Evolutionary conservation across 2,888 invertebrate genomes (phyloP), one percentile per base, ranked within the genome.

Genomic region (Brachynemurus nebulosus): DNA sequence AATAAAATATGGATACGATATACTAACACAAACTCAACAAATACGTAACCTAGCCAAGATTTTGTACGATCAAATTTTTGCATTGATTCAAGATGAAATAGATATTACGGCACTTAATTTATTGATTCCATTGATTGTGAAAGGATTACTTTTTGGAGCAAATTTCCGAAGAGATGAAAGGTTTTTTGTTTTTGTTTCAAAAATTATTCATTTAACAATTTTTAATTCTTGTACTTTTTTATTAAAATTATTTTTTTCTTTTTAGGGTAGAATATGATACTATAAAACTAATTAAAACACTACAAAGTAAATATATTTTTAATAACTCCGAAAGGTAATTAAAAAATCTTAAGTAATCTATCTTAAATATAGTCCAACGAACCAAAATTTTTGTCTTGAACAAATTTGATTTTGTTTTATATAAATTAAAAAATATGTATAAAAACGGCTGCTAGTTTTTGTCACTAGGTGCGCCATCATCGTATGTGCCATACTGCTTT

Each of bases 121-220:
- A 2, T 62, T 63, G 35, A 53, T 65, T 33, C 62, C 62, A 51
- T 53, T 70, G 34, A 52, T 74, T 37, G 58, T 64, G 47, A 66
- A 70, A 42, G 63, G 70, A 35, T 52, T 74, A 44, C 52, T 71
- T 9, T 69, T 67, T 58, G 67, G 69, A 39, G 64, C 67, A 40
- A 63, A 71, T 11, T 63, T 64, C 25, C 66, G 67, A 50, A 73
- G 70, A 57, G 73, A 73, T 53, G 69, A 71, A 53, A 71, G 70
- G 74, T 72, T n/a, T n/a, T n/a, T n/a, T n/a, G n/a, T n/a, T n/a
- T n/a, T n/a, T n/a, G n/a, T n/a, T n/a, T n/a, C n/a, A n/a, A n/a
- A n/a, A n/a, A n/a, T 23, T 23, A 27, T 27, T 9, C 14, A 12
- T 30, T n/a, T n/a, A n/a, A n/a, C n/a, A 12, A 12, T 30, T 30